Evolutionary conservation across 2,113 vertebrate genomes (phyloP).

Genomic region (Atherinomorus stipes): DNA sequence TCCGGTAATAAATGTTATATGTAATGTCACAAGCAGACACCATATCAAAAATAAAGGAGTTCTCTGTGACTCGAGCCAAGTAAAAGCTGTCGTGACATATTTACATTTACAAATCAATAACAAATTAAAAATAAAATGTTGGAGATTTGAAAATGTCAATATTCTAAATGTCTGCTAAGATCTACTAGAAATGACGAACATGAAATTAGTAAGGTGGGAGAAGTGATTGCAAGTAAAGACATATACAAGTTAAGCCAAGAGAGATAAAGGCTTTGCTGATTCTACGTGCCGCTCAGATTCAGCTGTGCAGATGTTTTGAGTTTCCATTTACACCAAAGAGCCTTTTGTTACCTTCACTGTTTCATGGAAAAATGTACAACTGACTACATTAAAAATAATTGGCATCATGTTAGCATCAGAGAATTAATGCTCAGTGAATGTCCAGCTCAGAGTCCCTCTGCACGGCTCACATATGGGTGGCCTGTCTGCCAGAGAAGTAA

Average conservation of each 20-base stretch:
- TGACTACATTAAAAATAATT: constrained; percentile 70
- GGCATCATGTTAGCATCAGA: constrained; percentile 52
- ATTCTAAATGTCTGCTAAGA: constrained; percentile 48
- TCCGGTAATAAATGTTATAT: constrained; percentile 36
- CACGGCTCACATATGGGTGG: constrained; percentile 62
- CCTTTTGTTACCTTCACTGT: constrained; percentile 39
- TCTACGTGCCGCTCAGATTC: neutral
- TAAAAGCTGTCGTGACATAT: constrained; percentile 32
- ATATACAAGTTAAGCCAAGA: too few relatives aligned
- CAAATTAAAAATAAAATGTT: constrained; percentile 23
- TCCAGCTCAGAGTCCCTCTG: constrained; percentile 58
- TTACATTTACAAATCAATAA: constrained; percentile 36
- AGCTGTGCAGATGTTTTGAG: neutral
- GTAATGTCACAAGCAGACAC: constrained; percentile 16
- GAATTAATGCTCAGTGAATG: constrained; percentile 69
- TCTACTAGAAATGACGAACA: constrained; percentile 62
- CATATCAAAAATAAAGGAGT: neutral
- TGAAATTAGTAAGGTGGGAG: constrained; percentile 18
- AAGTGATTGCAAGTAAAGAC: constrained; percentile 14
- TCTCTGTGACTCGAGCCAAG: constrained; percentile 22
- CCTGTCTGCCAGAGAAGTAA: constrained; percentile 55
- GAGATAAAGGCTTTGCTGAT: neutral
- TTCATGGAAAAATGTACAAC: constrained; percentile 38
- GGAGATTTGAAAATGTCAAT: constrained; percentile 51
- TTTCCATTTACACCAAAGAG: constrained; percentile 16